These are phyloP conservation scores for Eidolon dupreanum DNA, from an alignment of 2,797 vertebrate genomes.

Conservation along the genomic window DNA sequence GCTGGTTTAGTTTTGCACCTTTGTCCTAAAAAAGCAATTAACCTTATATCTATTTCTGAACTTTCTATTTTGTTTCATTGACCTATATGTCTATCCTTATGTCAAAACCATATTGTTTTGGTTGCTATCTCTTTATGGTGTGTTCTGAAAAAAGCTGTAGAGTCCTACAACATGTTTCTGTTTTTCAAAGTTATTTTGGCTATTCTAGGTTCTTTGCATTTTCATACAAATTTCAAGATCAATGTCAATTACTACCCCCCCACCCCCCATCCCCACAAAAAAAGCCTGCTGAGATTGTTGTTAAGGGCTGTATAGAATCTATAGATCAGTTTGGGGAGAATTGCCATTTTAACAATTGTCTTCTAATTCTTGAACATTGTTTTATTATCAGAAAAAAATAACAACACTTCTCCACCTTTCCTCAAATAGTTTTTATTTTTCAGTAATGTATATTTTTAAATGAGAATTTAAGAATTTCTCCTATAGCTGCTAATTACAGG, in stretches of 20 bases:
- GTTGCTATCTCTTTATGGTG: not conserved
- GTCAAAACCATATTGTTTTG: not conserved
- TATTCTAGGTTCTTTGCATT: conserved; percentile 21
- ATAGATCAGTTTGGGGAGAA: not conserved
- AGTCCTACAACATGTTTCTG: not conserved
- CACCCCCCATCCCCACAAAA: not conserved
- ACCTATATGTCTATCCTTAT: not conserved
- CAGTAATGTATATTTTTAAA: not conserved
- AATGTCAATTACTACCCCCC: not conserved
- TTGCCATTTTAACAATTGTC: not conserved
- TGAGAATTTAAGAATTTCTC: not conserved
- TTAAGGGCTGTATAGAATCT: not conserved
- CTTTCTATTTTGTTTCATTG: conserved; percentile 9
- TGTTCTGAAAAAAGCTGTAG: not conserved
- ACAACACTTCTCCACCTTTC: not conserved
- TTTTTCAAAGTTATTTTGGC: not conserved
- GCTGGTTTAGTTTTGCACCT: not conserved
- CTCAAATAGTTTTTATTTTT: not conserved
- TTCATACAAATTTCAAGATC: not conserved
- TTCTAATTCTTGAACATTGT: not conserved
- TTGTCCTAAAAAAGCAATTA: not conserved
- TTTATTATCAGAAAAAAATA: conserved; percentile 38
- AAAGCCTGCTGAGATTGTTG: not conserved
- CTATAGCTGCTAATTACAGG: not conserved
- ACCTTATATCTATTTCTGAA: not conserved